A percentile compares a stretch with the other conserved stretches of the same genome.
phyloP scores from a whole-genome alignment of 2,113 vertebrate species.

The Brachionichthys hirsutus region DNA sequence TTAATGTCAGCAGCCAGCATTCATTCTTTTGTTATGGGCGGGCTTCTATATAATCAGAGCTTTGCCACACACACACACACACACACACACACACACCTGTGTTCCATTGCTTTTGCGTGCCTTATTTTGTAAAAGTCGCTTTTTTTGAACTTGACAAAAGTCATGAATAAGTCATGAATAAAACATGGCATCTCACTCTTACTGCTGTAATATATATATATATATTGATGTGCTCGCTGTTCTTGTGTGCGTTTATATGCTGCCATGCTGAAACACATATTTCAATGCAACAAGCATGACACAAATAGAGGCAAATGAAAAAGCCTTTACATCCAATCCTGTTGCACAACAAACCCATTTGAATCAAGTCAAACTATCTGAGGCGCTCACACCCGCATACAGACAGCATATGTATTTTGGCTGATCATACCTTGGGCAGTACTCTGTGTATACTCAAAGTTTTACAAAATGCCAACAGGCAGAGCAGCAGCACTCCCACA shows the following conservation, averaged over 20 bases:
- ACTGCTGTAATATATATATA: not conserved
- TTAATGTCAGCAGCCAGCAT: constrained; percentile 10
- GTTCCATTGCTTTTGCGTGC: not conserved
- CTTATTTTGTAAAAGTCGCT: constrained; percentile 32
- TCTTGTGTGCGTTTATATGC: constrained; percentile 20
- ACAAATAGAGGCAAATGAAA: not conserved
- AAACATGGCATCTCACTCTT: constrained; percentile 17
- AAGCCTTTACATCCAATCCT: not conserved
- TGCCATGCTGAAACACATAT: constrained; percentile 17
- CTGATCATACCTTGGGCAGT: too few species aligned
- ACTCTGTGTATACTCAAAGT: too few species aligned
- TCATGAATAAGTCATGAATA: constrained; percentile 46
- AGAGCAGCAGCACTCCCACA: not conserved
- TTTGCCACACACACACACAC: too few species aligned
- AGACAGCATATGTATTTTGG: too few species aligned
- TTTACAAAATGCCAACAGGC: too few species aligned
- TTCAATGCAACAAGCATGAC: constrained; percentile 5
- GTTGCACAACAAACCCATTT: too few species aligned
- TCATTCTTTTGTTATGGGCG: too few species aligned
- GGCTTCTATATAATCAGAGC: too few species aligned
- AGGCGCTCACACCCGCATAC: too few species aligned
- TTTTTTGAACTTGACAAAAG: constrained; percentile 31
- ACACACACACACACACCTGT: not conserved
- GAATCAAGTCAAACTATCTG: too few species aligned
- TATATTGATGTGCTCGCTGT: not conserved